Conservation (phyloP, 30 jellyfish, hydroid and myxozoan species). For the Sanderia malayensis region DNA sequence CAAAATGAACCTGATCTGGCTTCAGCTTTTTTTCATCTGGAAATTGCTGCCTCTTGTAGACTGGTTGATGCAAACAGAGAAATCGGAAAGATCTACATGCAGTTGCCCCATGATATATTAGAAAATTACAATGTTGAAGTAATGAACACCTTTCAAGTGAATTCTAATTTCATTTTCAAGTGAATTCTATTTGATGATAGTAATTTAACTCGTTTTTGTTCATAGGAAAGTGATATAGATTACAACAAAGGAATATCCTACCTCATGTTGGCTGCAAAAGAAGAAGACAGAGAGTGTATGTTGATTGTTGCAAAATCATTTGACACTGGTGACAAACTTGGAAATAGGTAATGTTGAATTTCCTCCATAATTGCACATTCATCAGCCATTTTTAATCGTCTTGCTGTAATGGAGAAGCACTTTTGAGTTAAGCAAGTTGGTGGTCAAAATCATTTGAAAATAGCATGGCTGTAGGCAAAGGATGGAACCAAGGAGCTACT, state of each 20-base stretch:
- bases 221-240: constrained; percentile 56
- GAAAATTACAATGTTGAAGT: constrained; percentile 72
- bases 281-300: constrained; percentile 72
- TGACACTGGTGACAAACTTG: constrained; percentile 79
- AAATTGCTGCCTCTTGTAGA: constrained; percentile 82
- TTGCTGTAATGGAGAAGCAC: too few species aligned
- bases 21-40: constrained; percentile 83
- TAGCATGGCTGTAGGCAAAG: too few species aligned
- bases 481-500: too few species aligned
- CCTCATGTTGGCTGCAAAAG: constrained; percentile 76
- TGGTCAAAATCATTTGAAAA: too few species aligned
- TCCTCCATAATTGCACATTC: too few species aligned
- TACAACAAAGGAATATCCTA: constrained; percentile 74
- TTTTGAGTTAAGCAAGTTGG: too few species aligned
- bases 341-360: constrained; percentile 87
- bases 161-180: background rate
- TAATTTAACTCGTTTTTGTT: background rate
- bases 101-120: constrained; percentile 73
- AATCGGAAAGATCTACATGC: constrained; percentile 70
- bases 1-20: constrained; percentile 82
- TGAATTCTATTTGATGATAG: background rate
- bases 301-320: constrained; percentile 77
- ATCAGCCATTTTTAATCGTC: too few species aligned
- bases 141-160: too few species aligned
- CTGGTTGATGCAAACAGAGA: constrained; percentile 70